These are phyloP conservation scores for Leptonema lineaticorne DNA, from an alignment of 1,140 invertebrate genomes.

Conservation along the genomic window DNA sequence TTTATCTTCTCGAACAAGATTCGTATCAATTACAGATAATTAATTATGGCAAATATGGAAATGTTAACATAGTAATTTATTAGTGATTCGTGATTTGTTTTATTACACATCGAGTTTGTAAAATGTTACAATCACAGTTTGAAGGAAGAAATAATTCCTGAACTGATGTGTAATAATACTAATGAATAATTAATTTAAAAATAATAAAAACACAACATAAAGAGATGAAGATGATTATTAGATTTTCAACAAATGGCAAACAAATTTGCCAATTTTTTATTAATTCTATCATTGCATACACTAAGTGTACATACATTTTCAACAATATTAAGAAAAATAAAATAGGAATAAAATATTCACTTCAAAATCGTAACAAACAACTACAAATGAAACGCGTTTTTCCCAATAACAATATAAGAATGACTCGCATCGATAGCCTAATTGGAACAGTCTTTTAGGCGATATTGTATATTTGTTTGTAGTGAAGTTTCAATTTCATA, in stretches of 20 bases:
- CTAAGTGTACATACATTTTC: slow-evolving; percentile 34
- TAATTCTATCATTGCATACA: slow-evolving; percentile 20
- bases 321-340: slow-evolving; percentile 41
- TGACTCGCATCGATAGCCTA: slow-evolving; percentile 35
- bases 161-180: too few relatives aligned
- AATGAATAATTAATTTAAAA: slow-evolving; percentile 17
- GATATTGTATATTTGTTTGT: slow-evolving; percentile 34
- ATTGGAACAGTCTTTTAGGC: slow-evolving; percentile 40
- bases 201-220: slow-evolving; percentile 7
- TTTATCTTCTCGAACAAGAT: too few relatives aligned
- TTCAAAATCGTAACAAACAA: slow-evolving; percentile 41
- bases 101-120: too few relatives aligned
- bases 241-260: slow-evolving; percentile 24
- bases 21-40: neutral
- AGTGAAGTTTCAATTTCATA: slow-evolving; percentile 9
- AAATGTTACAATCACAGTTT: too few relatives aligned
- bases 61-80: slow-evolving; percentile 1
- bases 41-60: slow-evolving; percentile 7
- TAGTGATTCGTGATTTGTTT: slow-evolving; percentile 9
- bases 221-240: slow-evolving; percentile 3
- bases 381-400: slow-evolving; percentile 36
- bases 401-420: slow-evolving; percentile 28
- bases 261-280: slow-evolving; percentile 16
- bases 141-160: too few relatives aligned
- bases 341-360: slow-evolving; percentile 43